Conservation (phyloP, 2,797 vertebrate genomes). For the Karalla daura region DNA sequence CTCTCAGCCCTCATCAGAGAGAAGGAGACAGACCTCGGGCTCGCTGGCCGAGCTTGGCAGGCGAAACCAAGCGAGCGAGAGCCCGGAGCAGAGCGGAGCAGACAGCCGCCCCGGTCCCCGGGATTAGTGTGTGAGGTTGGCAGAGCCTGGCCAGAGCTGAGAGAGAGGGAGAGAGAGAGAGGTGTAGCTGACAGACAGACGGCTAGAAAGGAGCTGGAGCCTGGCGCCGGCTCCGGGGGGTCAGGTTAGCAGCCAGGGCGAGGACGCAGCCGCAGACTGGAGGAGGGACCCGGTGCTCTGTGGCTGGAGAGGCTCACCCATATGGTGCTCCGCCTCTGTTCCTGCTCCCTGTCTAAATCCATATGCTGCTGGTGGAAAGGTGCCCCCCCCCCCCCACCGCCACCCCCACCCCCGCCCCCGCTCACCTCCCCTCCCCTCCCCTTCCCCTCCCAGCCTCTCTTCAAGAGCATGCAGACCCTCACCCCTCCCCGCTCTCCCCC, state of each 20-base stretch:
- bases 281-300: constrained; percentile 42
- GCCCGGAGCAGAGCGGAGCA: constrained; percentile 55
- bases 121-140: constrained; percentile 65
- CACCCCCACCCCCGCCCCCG: constrained; percentile 59
- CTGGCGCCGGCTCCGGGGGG: constrained; percentile 39
- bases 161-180: constrained; percentile 67
- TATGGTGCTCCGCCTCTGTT: constrained; percentile 88
- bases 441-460: constrained; percentile 74
- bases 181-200: constrained; percentile 63
- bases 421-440: constrained; percentile 54
- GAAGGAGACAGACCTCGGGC: constrained; percentile 53
- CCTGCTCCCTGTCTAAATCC: constrained; percentile 93
- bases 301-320: constrained; percentile 87
- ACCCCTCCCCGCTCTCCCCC: constrained; percentile 32
- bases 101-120: constrained; percentile 51
- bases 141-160: constrained; percentile 65
- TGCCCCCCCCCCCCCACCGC: constrained; percentile 76
- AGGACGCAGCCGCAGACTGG: constrained; percentile 46
- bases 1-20: constrained; percentile 52
- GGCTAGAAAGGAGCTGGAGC: constrained; percentile 45
- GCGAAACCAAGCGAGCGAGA: constrained; percentile 44
- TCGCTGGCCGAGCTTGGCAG: constrained; percentile 66
- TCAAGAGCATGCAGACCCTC: constrained; percentile 71
- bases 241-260: constrained; percentile 65
- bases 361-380: constrained; percentile 94